phyloP scores from a whole-genome alignment of 2,888 invertebrate genomes.

The Oscheius sp. region DNA sequence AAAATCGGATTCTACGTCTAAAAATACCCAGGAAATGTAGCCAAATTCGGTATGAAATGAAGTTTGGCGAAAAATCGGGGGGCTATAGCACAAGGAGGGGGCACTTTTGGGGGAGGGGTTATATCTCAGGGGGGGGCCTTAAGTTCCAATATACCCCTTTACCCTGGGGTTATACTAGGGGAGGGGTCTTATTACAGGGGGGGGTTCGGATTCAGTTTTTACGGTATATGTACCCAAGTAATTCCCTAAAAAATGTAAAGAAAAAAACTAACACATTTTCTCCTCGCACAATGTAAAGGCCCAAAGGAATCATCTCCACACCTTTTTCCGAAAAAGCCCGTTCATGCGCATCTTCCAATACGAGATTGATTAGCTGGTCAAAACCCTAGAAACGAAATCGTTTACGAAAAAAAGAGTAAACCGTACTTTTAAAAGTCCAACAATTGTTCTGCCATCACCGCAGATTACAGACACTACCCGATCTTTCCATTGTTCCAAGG shows the following conservation, averaged over 20 bases:
- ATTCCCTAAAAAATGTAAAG: neutral
- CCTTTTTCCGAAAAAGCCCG: conserved; percentile 90
- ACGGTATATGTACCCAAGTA: no score
- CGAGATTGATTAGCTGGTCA: conserved; percentile 98
- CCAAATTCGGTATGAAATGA: no score
- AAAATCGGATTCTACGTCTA: no score
- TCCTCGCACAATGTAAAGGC: conserved; percentile 95
- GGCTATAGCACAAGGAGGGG: no score
- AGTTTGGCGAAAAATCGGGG: no score
- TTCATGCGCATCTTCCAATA: conserved; percentile 97
- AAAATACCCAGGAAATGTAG: no score
- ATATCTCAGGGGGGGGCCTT: no score
- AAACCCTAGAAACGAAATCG: conserved; percentile 80
- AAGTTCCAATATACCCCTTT: no score
- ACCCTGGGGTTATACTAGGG: no score
- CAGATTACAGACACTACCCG: conserved; percentile 86
- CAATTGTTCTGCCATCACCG: conserved; percentile 93
- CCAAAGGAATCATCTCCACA: conserved; percentile 93
- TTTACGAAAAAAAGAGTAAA: neutral
- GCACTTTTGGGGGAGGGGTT: no score
- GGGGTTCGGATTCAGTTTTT: no score
- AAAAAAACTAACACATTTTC: conserved; percentile 85
- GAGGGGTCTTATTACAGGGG: no score
- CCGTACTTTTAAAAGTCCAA: conserved; percentile 86
- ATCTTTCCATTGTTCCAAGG: conserved; percentile 68